Conservation (phyloP, 2,797 vertebrate genomes). For the Melanogrammus aeglefinus region DNA sequence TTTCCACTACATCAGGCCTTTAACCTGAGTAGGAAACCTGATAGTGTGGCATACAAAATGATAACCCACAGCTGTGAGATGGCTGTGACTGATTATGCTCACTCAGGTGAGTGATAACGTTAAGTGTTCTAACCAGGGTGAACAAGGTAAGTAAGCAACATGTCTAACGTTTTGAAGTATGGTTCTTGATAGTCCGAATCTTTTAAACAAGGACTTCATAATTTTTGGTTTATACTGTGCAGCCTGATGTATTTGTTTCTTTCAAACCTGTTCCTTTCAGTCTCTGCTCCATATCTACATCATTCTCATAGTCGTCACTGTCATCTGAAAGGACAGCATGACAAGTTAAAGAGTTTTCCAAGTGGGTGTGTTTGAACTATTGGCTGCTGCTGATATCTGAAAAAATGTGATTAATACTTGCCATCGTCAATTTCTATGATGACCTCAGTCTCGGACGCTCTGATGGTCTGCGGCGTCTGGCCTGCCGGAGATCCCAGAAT, state of each 20-base stretch:
- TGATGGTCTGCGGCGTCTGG: slow-evolving; percentile 23
- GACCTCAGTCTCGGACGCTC: slow-evolving; percentile 52
- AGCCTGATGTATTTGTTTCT: not conserved
- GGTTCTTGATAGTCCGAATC: no score
- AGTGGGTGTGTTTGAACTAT: not conserved
- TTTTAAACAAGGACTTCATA: no score
- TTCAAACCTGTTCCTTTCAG: slow-evolving; percentile 54
- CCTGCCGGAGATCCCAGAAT: slow-evolving; percentile 32
- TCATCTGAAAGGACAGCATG: slow-evolving; percentile 51
- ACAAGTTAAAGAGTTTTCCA: not conserved
- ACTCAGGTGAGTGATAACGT: not conserved
- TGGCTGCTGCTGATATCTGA: not conserved
- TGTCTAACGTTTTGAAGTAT: no score
- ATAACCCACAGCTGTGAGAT: not conserved
- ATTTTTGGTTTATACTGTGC: no score
- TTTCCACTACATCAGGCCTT: not conserved
- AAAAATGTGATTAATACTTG: slow-evolving; percentile 38
- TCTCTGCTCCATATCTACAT: slow-evolving; percentile 53
- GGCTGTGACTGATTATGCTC: not conserved
- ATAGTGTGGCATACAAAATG: not conserved
- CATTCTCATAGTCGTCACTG: slow-evolving; percentile 62
- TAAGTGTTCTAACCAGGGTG: not conserved
- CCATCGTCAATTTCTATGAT: slow-evolving; percentile 76
- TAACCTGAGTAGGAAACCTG: not conserved
- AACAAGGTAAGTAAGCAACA: no score